Percentiles rank a stretch among this genome's conserved stretches.
Evolutionary conservation across 2,113 vertebrate species (phyloP).

Genomic region (Oceanodroma tethys): DNA sequence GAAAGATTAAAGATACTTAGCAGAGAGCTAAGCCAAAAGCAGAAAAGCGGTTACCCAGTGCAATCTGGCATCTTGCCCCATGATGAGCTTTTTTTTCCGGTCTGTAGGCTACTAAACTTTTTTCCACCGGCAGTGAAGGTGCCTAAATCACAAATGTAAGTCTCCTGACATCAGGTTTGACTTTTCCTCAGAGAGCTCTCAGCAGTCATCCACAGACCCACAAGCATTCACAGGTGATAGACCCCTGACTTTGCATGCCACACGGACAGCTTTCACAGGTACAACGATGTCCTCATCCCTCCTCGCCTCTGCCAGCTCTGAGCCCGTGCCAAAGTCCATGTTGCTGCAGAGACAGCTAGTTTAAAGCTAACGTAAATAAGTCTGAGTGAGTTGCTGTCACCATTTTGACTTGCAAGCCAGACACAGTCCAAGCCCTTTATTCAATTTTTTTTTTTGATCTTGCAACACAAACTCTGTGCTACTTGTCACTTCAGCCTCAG

Average conservation of each 20-base stretch:
- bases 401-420: neutral
- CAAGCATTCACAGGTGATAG: neutral
- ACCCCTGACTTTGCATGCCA: fast-evolving
- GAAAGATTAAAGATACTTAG: neutral
- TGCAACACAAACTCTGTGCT: too few relatives aligned
- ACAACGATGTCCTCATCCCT: neutral
- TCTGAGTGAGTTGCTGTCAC: neutral
- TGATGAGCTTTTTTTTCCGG: neutral
- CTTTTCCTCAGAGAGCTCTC: neutral
- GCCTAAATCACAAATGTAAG: neutral
- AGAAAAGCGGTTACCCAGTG: neutral
- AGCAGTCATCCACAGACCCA: neutral
- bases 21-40: neutral
- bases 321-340: fast-evolving
- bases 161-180: neutral
- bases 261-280: fast-evolving
- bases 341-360: neutral
- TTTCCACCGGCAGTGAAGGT: neutral
- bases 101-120: neutral
- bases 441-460: neutral
- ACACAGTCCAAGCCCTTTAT: neutral
- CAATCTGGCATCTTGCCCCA: neutral
- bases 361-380: neutral
- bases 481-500: neutral
- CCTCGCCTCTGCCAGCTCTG: neutral